Evolutionary conservation across 2,113 vertebrate genomes (phyloP).

Genomic region (Eurypyga helias): DNA sequence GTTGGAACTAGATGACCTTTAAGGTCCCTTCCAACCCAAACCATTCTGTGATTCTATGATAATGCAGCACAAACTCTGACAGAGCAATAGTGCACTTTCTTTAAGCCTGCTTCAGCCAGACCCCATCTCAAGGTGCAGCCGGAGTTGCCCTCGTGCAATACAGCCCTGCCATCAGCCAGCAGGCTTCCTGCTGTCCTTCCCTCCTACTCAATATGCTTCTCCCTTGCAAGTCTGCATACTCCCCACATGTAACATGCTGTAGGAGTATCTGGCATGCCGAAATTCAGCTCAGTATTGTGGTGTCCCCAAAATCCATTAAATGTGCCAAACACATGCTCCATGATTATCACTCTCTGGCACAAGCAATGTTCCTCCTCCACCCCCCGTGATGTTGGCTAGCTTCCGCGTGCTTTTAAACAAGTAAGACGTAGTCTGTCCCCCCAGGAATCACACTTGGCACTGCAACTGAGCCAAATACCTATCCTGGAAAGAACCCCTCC

Average conservation of each 20-base stretch:
- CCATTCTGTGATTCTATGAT: too few species aligned
- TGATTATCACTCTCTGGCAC: not conserved
- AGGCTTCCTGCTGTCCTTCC: not conserved
- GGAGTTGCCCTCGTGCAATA: not conserved
- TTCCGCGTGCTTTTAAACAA: not conserved
- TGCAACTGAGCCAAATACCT: not conserved
- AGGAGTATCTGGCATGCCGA: not conserved
- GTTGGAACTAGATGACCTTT: too few species aligned
- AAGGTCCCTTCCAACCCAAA: too few species aligned
- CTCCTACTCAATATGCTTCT: not conserved
- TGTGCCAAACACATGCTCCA: not conserved
- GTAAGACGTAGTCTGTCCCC: not conserved
- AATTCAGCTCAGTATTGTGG: not conserved
- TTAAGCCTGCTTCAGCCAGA: not conserved
- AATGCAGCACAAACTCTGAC: not conserved
- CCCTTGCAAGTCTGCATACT: not conserved
- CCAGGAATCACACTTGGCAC: not conserved
- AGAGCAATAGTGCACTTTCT: not conserved
- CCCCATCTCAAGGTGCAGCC: not conserved
- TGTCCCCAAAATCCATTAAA: not conserved
- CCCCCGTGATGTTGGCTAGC: not conserved
- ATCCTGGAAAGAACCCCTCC: not conserved
- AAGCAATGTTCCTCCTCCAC: not conserved
- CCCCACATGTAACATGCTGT: not conserved
- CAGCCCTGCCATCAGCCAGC: rapidly evolving